These are phyloP conservation scores for Carpatolechia fugitivella DNA, from an alignment of 2,888 invertebrate species.

Conservation along the genomic window DNA sequence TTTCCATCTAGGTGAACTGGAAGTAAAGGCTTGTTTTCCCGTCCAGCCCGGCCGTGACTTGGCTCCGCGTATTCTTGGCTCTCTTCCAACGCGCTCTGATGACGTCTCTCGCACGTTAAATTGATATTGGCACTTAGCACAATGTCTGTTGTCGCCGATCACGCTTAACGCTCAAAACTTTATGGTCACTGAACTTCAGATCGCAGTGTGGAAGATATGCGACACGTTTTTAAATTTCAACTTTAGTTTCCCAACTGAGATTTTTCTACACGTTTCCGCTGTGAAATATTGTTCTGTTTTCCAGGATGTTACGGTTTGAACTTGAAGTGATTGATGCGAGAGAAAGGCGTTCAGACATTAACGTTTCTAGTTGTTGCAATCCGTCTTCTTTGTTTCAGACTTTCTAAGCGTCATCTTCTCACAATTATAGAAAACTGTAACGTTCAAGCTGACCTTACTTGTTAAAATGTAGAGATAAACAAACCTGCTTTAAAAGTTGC, in stretches of 20 bases:
- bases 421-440: background rate
- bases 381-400: conserved; percentile 1
- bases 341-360: conserved; percentile 4
- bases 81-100: conserved; percentile 49
- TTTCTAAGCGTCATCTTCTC: conserved; percentile 5
- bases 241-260: background rate
- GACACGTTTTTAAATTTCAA: background rate
- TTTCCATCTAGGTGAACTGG: conserved; percentile 18
- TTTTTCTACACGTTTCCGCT: background rate
- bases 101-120: conserved; percentile 61
- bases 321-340: conserved; percentile 1
- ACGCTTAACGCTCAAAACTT: conserved; percentile 36
- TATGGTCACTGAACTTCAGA: conserved; percentile 23
- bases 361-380: background rate
- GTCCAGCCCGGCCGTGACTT: conserved; percentile 43
- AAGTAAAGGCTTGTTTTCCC: conserved; percentile 45
- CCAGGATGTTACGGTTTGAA: conserved; percentile 3
- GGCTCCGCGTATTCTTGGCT: conserved; percentile 48
- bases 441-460: background rate
- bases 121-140: conserved; percentile 65
- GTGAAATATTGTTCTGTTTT: conserved; percentile 6
- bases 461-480: background rate
- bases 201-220: conserved; percentile 1
- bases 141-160: conserved; percentile 42
- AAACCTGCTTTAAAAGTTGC: background rate